Percentiles rank a stretch among this genome's conserved stretches.
These are phyloP conservation scores for Tupaia chinensis DNA, from an alignment of 2,113 vertebrate species.

Conservation along the genomic window DNA sequence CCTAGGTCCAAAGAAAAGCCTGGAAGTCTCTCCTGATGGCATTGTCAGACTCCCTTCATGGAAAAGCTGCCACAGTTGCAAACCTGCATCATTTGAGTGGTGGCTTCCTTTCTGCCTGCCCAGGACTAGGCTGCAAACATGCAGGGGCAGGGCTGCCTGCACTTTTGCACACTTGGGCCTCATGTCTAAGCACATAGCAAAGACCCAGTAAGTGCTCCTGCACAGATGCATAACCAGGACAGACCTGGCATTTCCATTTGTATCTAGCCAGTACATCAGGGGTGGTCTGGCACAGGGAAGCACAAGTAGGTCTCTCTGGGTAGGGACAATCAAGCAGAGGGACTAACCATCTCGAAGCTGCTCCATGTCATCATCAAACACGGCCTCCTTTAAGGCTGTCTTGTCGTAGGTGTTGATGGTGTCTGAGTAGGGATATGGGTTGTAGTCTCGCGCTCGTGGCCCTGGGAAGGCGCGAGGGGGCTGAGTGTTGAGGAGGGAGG, in stretches of 20 bases:
- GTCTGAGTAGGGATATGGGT: constrained; percentile 94
- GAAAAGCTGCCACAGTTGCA: too few species aligned
- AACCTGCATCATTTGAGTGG: neutral
- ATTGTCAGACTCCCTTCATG: neutral
- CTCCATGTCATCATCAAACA: constrained; percentile 98
- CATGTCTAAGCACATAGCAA: neutral
- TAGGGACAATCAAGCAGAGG: neutral
- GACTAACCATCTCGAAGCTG: constrained; percentile 96
- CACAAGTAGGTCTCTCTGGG: neutral
- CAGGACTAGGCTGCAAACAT: fast-evolving
- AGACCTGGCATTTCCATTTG: neutral
- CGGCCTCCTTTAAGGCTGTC: constrained; percentile 97
- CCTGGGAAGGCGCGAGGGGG: constrained; percentile 95
- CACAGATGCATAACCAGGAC: neutral
- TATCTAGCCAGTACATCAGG: neutral
- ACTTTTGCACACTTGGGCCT: neutral
- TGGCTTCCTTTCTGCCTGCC: neutral
- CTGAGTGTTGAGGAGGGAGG: constrained; percentile 97
- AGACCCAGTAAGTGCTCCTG: neutral
- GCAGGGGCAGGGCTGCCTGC: too few species aligned
- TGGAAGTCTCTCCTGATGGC: neutral
- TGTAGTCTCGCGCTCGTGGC: constrained; percentile 94
- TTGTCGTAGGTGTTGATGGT: constrained; percentile 96
- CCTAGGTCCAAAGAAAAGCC: too few species aligned
- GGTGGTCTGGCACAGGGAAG: neutral